A percentile compares a stretch with the other conserved stretches of the same genome.
phyloP scores from a whole-genome alignment of 1,140 invertebrate species.

The Saccostrea glomerata region DNA sequence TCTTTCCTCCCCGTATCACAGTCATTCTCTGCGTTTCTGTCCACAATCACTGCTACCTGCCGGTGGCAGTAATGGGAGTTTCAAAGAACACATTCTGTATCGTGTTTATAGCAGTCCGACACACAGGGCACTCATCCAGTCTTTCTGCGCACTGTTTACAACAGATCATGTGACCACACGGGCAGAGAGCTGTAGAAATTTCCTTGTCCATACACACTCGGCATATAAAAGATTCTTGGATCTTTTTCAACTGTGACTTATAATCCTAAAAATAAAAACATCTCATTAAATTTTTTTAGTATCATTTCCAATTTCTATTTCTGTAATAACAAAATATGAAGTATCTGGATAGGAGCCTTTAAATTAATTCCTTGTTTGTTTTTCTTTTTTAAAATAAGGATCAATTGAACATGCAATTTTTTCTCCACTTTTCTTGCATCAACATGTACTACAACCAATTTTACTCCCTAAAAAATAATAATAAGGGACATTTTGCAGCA shows the following conservation, averaged over 20 bases:
- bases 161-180: constrained; percentile 92
- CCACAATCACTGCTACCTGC: not conserved
- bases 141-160: constrained; percentile 90
- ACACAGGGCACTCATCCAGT: constrained; percentile 89
- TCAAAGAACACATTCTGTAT: constrained; percentile 69
- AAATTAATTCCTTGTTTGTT: too few relatives aligned
- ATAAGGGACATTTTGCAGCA: too few relatives aligned
- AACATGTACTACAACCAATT: too few relatives aligned
- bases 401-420: too few relatives aligned
- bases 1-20: not conserved
- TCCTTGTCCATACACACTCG: constrained; percentile 95
- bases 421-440: too few relatives aligned
- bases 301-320: too few relatives aligned
- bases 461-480: too few relatives aligned
- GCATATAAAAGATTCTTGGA: constrained; percentile 82
- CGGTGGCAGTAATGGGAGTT: constrained; percentile 25
- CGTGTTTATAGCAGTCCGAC: constrained; percentile 81
- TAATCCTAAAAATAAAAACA: constrained; percentile 59
- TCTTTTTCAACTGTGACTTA: constrained; percentile 61
- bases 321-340: too few relatives aligned
- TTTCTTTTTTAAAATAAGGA: too few relatives aligned
- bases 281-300: too few relatives aligned
- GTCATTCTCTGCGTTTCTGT: not conserved
- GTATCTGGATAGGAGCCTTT: too few relatives aligned
- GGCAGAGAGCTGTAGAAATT: constrained; percentile 92